phyloP scores from a whole-genome alignment of 1,140 invertebrate species.

The Lepidurus couesii region DNA sequence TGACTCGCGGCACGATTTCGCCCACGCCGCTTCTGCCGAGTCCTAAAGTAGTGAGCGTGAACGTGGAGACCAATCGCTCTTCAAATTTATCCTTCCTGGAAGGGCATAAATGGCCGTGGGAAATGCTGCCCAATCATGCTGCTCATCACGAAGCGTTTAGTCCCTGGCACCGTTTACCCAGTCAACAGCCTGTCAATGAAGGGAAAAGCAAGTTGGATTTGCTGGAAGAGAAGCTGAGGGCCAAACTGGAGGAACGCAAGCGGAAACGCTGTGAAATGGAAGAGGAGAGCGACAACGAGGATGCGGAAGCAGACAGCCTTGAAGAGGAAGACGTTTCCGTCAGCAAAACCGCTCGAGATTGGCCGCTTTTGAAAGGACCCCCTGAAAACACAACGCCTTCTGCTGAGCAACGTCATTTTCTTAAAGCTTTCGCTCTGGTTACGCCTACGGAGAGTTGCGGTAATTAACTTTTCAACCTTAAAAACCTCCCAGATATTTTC shows the following conservation, averaged over 20 bases:
- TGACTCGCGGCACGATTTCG: too few relatives aligned
- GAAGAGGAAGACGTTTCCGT: background rate
- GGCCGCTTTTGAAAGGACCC: background rate
- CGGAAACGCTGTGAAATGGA: constrained; percentile 17
- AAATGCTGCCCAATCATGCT: constrained; percentile 3
- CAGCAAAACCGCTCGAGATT: background rate
- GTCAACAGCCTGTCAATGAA: background rate
- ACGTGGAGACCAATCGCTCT: background rate
- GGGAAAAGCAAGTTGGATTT: constrained; percentile 9
- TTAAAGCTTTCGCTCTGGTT: constrained; percentile 25
- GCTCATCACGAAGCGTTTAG: constrained; percentile 8
- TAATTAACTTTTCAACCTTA: constrained; percentile 2
- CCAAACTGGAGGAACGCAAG: background rate
- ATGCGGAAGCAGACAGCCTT: constrained; percentile 13
- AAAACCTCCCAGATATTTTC: background rate
- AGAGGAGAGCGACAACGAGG: constrained; percentile 30
- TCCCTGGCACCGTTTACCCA: background rate
- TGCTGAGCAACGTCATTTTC: constrained; percentile 25
- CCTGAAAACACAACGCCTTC: background rate
- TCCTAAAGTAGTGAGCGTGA: background rate
- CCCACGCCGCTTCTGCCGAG: background rate
- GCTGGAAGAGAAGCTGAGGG: background rate
- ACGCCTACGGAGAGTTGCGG: constrained; percentile 27
- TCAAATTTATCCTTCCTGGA: background rate
- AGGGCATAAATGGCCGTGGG: background rate